Evolutionary conservation across 1,140 invertebrate genomes (phyloP), one percentile per base, ranked within the genome.

Genomic region (Ips typographus): DNA sequence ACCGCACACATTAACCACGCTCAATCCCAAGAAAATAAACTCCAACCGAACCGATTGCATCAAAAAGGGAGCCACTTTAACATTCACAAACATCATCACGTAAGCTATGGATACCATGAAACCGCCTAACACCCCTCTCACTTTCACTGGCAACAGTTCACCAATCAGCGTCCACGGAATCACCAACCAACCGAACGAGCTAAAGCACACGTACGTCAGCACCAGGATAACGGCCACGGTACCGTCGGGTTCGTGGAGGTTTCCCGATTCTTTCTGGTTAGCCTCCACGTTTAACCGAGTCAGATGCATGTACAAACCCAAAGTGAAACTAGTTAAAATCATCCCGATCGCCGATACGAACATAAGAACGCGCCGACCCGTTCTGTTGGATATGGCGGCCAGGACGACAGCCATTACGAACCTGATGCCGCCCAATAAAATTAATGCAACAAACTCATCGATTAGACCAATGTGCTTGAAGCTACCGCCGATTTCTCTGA

Each of bases 131-230:
- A 82, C 76, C 5, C 83, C 85, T 49, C 85, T 79, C 36, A 86
- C 84, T 60, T 83, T 82, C 37, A 83, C 81, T 1, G 85, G 85
- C 22, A 86, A 75, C 4, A 85, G 67, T 73, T 80, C 79, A 8
- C 79, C 83, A 42, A 87, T 85, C 2, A 88, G 66, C 1, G 85
- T 85, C 87, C 88, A 90, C 2, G 90, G 90, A 70, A 91, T 83
- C 2, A 84, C 81, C 36, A 85, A 74, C 65, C 84, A 81, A 3
- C 87, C 87, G 4, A 85, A 72, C 0, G 85, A 81, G 71, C 84
- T 84, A 40, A 83, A 82, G 57, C 82, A 84, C 2, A 86, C 82
- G 71, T 85, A 88, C 38, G 82, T 75, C 49, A 80, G 62, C 39
- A 87, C 74, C 22, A 71, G 49, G 61, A 71, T 41, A 1, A 71